Evolutionary conservation across 64 coral and sea anemone genomes (phyloP), one percentile per base, ranked within the genome.

Genomic region (Catalaphyllia jardinei): DNA sequence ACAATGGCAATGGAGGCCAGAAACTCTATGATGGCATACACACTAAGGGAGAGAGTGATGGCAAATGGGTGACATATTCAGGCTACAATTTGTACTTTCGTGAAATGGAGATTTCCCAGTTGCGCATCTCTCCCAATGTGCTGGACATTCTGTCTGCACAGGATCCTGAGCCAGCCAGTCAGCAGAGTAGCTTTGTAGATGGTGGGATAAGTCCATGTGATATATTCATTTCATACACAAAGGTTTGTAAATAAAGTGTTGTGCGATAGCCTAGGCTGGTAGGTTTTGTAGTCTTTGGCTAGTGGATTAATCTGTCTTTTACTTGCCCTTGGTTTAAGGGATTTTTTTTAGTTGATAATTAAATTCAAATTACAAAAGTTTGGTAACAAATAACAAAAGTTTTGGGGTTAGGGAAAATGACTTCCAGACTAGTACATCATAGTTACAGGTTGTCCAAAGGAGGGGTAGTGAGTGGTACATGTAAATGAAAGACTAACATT

Each of bases 121-220:
- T 96, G n/a, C 91, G 94, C 25, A 93, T 96, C 49, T 92, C 94
- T 0, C 94, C 94, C 60, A 96, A 96, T 49, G 91, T 96, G 51
- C 46, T 96, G 57, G 94, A 96, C 42, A 81, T 96, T 20, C 52
- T 96, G 27, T 93, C 94, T 28, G 88, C 76, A 4, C 76, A 96
- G 46, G 52, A 77, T 28, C 17, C 89, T 78, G 20, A 83, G 82
- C 75, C 67, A 79, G 80, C 76, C 62, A 31, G 75, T 72, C 3
- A 87, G 73, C 72, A 86, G 10, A 25, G 52, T 22, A 71, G 25
- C 18, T 71, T 25, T 77, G 72, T 14, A 42, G 51, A 87, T 18
- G 59, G 33, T 30, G 75, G 69, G 4, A 52, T 95, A 39, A 71
- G 19, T 16, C 65, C 94, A 10, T 96, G 94, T 73, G 94, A 96